phyloP scores from a whole-genome alignment of 2,797 vertebrate species.

The Rhyacichthys aspro region DNA sequence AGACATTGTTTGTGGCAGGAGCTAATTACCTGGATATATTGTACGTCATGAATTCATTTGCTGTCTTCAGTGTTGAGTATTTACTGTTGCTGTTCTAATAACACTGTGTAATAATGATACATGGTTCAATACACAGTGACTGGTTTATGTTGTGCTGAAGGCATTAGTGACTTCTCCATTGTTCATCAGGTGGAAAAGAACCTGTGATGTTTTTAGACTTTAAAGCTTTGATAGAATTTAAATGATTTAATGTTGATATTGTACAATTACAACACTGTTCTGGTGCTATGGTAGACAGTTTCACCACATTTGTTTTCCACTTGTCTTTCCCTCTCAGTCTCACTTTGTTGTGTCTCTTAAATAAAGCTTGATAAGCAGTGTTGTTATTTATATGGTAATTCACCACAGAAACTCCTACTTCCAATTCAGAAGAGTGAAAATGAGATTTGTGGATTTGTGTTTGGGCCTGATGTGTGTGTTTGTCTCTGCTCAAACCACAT shows the following conservation, averaged over 20 bases:
- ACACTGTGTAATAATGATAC: too few relatives aligned
- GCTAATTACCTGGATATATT: slow-evolving; percentile 13
- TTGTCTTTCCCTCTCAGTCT: neutral
- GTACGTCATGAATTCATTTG: slow-evolving; percentile 12
- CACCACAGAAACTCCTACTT: slow-evolving; percentile 30
- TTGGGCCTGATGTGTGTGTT: neutral
- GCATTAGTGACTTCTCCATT: too few relatives aligned
- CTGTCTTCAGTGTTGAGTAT: neutral
- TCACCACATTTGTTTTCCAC: neutral
- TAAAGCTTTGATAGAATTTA: too few relatives aligned
- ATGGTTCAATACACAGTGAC: too few relatives aligned
- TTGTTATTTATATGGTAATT: slow-evolving; percentile 56
- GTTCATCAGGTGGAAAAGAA: too few relatives aligned
- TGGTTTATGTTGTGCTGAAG: too few relatives aligned
- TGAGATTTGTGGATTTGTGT: slow-evolving; percentile 3
- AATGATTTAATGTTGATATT: too few relatives aligned
- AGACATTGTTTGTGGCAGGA: slow-evolving; percentile 30
- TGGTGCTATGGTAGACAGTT: neutral
- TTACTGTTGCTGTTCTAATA: neutral
- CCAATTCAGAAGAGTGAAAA: too few relatives aligned
- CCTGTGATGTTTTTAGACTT: too few relatives aligned
- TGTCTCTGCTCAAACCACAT: neutral
- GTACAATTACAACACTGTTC: too few relatives aligned
- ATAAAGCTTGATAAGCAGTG: slow-evolving; percentile 13
- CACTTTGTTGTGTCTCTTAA: slow-evolving; percentile 1